Base-by-base conservation (phyloP, 2,113 vertebrate genomes). In the Larimichthys polyactis region DNA sequence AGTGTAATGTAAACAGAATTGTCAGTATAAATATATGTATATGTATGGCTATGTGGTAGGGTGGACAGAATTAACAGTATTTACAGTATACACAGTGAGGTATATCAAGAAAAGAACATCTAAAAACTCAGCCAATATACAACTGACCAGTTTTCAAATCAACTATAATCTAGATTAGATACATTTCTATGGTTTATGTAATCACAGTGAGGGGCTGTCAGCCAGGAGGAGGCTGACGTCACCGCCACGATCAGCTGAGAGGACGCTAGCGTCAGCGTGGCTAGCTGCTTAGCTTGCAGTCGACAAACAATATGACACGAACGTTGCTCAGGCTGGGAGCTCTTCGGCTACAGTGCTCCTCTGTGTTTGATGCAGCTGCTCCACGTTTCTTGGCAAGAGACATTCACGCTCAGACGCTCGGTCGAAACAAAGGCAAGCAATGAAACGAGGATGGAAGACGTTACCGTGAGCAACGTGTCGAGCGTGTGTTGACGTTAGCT, bases 371-470 rank as follows among this genome's bases (percentile, higher is more conserved):
- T 0, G 15, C 27, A 27, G 27, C 40, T 17, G 9, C 55, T 44
- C 10, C 62, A 0, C 27, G 57, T 59, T 11, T 73, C 0, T 8
- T 49, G 4, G 66, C 51, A 54, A 72, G 65, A 8, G 1, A 14
- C 0, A 40, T 90, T 49, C 65, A 40, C 10, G 29, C 22, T 8
- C 89, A 82, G 43, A 75, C 52, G 75, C 24, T 0, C 10, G 1
- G 36, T 59, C 51, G 9, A 24, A 79, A 68, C 66, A 92, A 92
- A 93, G 93, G 90, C 86, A 91, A 91, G 90, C 27, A 16, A 17
- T 27, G 40, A 48, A 2, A 24, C 17, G 0, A 40, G 3, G 0
- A 51, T 32, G 19, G 20, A 71, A 19, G 46, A 5, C 9, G 3
- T 29, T 43, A 10, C 5, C 1, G 0, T 1, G 3, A 11, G 15